Evolutionary conservation across 2,888 invertebrate genomes (phyloP).

Genomic region (Nomada goodeniana): DNA sequence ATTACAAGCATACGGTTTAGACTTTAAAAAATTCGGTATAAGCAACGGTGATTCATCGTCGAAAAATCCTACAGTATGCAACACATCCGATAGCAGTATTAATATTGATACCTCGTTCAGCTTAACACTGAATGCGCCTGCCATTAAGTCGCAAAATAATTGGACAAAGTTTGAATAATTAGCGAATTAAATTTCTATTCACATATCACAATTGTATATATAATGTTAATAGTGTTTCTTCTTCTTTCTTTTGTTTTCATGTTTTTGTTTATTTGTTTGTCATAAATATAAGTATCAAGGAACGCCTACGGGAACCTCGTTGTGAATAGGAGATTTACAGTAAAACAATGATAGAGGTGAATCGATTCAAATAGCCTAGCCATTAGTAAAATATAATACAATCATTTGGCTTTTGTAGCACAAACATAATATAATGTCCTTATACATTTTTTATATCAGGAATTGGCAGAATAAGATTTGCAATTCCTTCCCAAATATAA

Average conservation of each 20-base stretch:
- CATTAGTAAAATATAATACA: constrained; percentile 7
- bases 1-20: constrained; percentile 90
- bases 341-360: constrained; percentile 2
- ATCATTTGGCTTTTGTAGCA: constrained; percentile 41
- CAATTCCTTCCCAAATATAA: constrained; percentile 1
- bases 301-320: constrained; percentile 26
- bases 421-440: constrained; percentile 35
- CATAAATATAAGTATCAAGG: constrained; percentile 37
- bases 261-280: constrained; percentile 41
- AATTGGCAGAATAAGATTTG: constrained; percentile 22
- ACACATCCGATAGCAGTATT: constrained; percentile 74
- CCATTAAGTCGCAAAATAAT: constrained; percentile 85
- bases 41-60: constrained; percentile 78
- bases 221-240: constrained; percentile 47
- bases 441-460: constrained; percentile 37
- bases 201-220: constrained; percentile 71
- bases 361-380: constrained; percentile 22
- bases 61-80: constrained; percentile 66
- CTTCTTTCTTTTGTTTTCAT: constrained; percentile 6
- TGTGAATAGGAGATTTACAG: constrained; percentile 19
- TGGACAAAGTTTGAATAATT: constrained; percentile 87
- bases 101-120: constrained; percentile 82
- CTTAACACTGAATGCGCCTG: constrained; percentile 78
- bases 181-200: constrained; percentile 34
- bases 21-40: constrained; percentile 87